These are phyloP conservation scores for Crossocerus cetratus DNA, from an alignment of 2,888 invertebrate species.

Conservation along the genomic window DNA sequence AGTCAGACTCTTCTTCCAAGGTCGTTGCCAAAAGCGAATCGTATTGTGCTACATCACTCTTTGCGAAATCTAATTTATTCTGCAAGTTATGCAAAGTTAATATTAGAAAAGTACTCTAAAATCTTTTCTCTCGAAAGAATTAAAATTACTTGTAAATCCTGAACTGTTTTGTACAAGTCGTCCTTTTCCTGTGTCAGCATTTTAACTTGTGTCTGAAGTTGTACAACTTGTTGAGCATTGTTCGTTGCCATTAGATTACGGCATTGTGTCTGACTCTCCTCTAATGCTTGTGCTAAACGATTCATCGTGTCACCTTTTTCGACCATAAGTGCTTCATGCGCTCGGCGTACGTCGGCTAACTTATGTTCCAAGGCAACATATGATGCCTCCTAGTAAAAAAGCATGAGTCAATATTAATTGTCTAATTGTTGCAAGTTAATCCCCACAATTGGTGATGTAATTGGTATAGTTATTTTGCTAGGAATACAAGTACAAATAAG, in stretches of 20 bases:
- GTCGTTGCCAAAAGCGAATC: conserved; percentile 71
- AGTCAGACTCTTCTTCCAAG: conserved; percentile 68
- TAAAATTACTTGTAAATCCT: conserved; percentile 65
- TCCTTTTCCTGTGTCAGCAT: conserved; percentile 79
- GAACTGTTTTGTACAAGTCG: conserved; percentile 72
- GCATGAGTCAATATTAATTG: neutral
- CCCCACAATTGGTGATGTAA: neutral
- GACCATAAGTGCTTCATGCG: conserved; percentile 81
- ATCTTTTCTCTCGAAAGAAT: neutral
- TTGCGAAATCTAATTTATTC: conserved; percentile 68
- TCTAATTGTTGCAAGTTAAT: neutral
- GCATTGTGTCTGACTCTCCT: conserved; percentile 80
- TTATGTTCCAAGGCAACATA: conserved; percentile 67
- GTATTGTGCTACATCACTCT: conserved; percentile 66
- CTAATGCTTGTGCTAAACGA: conserved; percentile 80
- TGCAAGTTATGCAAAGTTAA: conserved; percentile 44
- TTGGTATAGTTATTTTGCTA: neutral
- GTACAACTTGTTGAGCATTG: conserved; percentile 77
- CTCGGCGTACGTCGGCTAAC: conserved; percentile 78
- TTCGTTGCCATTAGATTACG: conserved; percentile 77
- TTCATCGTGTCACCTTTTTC: conserved; percentile 83
- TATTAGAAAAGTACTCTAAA: conserved; percentile 4
- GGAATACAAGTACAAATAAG: conserved; percentile 8
- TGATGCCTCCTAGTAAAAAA: conserved; percentile 63
- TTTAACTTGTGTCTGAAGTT: conserved; percentile 78